Evolutionary conservation across 2,888 invertebrate genomes (phyloP), one percentile per base, ranked within the genome.

Genomic region (Drosophila peninsularis): DNA sequence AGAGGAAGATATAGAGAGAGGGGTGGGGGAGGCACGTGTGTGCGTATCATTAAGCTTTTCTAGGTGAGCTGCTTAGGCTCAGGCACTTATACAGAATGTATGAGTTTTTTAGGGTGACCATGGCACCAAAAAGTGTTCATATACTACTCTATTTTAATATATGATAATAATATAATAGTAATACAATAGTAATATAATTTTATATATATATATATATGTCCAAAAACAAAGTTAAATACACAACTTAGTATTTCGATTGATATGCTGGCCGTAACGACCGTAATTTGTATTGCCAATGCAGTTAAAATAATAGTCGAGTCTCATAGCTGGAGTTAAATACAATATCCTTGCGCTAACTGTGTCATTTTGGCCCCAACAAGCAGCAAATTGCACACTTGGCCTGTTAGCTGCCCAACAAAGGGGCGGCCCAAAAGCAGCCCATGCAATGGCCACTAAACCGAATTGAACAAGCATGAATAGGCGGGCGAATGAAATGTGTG

Each of bases 381-480:
- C 69, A 50, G 66, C 66, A 71, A 78, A 70, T 75, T 71, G 71
- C 75, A 70, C 73, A 70, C 69, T 68, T 71, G 67, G 62, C 58
- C 70, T 52, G 67, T 53, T 62, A 53, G 70, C 62, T 62, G 17
- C 41, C 58, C 42, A 32, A 50, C 56, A 74, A 58, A 21, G 56
- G 17, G 17, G 10, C 42, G 45, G 45, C 34, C 27, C 19, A 9
- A 6, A 17, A 9, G 13, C 30, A 19, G 19, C 1, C 10, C 17
- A 13, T 17, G n/a, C 17, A 42, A 9, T 10, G 30, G 36, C 37
- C 17, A 32, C 36, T 44, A 45, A 37, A 42, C 44, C 63, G 66
- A 75, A 71, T 71, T 71, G 75, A 58, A 53, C 62, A 45, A 36
- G 21, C 19, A 14, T 30, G 34, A 68, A 36, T 52, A 14, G 49